phyloP scores from a whole-genome alignment of 1,140 invertebrate genomes.

The Delia radicum region DNA sequence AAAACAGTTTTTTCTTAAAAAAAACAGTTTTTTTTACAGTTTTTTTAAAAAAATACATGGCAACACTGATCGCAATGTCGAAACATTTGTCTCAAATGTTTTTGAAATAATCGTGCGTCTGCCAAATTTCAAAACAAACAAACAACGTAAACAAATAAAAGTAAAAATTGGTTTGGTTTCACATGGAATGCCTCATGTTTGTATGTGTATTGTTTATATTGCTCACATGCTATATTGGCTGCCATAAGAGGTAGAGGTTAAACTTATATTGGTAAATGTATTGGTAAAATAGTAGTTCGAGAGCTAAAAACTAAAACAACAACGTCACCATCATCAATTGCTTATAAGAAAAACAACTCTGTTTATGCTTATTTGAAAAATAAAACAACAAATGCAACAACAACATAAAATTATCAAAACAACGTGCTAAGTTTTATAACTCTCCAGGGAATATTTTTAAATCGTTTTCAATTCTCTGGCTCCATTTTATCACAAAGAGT shows the following conservation, averaged over 20 bases:
- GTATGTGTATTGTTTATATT: not conserved
- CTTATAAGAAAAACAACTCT: not conserved
- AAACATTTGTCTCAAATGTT: too few relatives aligned
- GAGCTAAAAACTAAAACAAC: not conserved
- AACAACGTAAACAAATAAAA: too few relatives aligned
- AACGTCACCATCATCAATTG: not conserved
- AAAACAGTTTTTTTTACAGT: too few relatives aligned
- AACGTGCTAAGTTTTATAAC: constrained; percentile 6
- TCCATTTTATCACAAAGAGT: not conserved
- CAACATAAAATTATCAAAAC: not conserved
- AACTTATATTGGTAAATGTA: not conserved
- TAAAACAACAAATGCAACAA: not conserved
- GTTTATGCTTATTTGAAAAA: not conserved
- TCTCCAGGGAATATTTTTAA: not conserved
- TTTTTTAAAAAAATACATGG: too few relatives aligned
- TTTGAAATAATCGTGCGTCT: too few relatives aligned
- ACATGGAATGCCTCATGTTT: too few relatives aligned
- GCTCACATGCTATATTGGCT: not conserved
- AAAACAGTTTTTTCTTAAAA: too few relatives aligned
- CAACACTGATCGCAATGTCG: too few relatives aligned
- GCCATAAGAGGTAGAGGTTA: not conserved
- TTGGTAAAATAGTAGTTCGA: constrained; percentile 15
- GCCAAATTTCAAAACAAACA: too few relatives aligned
- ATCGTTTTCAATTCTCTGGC: not conserved
- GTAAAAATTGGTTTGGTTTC: too few relatives aligned